Conservation (phyloP, 35 echinoderm and acorn worm genomes). For the Amphiura filiformis region DNA sequence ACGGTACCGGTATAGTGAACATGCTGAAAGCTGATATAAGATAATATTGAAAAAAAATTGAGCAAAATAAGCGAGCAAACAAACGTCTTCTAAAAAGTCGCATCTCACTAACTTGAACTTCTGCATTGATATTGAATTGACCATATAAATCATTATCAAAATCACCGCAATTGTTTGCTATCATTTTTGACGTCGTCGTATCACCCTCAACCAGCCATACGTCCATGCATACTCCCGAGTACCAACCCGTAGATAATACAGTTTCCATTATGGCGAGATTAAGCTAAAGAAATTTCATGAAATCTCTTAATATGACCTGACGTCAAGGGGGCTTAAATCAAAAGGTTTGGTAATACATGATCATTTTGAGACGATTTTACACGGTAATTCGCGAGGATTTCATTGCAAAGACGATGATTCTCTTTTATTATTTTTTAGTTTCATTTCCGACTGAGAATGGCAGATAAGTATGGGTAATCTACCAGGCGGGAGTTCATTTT, state of each 20-base stretch:
- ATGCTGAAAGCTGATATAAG: too few species aligned
- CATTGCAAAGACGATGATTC: background rate
- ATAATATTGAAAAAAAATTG: too few species aligned
- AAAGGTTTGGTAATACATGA: constrained; percentile 12
- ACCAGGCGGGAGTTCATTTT: background rate
- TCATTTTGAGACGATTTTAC: constrained; percentile 9
- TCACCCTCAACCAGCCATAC: too few species aligned
- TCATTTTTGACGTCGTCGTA: too few species aligned
- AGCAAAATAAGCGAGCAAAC: too few species aligned
- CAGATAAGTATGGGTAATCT: background rate
- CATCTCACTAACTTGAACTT: too few species aligned
- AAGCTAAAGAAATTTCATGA: constrained; percentile 1
- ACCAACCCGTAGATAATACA: background rate
- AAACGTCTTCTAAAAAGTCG: too few species aligned
- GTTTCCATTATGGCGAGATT: background rate
- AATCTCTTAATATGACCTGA: constrained; percentile 6
- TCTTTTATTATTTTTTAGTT: background rate
- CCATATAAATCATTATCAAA: too few species aligned
- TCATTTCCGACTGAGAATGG: background rate
- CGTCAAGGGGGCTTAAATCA: background rate
- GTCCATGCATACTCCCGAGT: background rate
- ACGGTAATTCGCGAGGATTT: background rate
- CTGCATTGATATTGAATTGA: too few species aligned
- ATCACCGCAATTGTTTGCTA: too few species aligned
- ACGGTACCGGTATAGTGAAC: too few species aligned